Evolutionary conservation across 1,140 invertebrate species (phyloP).

Genomic region (Eumeta japonica): DNA sequence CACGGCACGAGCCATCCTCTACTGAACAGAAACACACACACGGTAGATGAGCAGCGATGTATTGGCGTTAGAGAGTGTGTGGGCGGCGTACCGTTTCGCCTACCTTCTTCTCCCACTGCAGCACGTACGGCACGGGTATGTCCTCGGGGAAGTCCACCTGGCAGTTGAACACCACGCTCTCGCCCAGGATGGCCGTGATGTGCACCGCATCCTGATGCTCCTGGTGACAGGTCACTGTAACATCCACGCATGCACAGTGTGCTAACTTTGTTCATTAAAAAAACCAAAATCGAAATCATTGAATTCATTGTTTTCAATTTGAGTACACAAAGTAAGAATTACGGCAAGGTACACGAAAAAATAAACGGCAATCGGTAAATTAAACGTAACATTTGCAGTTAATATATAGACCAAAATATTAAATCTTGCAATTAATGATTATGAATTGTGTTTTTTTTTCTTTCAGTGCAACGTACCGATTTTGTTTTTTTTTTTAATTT

Average conservation of each 20-base stretch:
- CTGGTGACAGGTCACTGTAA: slow-evolving; percentile 56
- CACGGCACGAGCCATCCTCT: slow-evolving; percentile 47
- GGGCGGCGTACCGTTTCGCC: slow-evolving; percentile 85
- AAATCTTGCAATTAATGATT: too few species aligned
- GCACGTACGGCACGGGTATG: slow-evolving; percentile 91
- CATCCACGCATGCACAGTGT: too few species aligned
- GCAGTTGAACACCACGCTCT: slow-evolving; percentile 94
- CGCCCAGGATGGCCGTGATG: slow-evolving; percentile 92
- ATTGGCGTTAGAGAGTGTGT: slow-evolving; percentile 69
- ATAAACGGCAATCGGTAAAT: too few species aligned
- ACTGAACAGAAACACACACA: slow-evolving; percentile 55
- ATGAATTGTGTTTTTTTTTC: too few species aligned
- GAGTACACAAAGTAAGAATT: too few species aligned
- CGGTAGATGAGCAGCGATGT: slow-evolving; percentile 55
- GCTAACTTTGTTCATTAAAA: slow-evolving; percentile 11
- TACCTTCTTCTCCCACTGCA: slow-evolving; percentile 98
- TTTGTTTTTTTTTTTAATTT: too few species aligned
- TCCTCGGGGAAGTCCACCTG: slow-evolving; percentile 93
- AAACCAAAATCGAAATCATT: slow-evolving; percentile 8
- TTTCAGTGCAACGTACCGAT: too few species aligned
- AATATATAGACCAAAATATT: too few species aligned
- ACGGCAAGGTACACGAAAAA: too few species aligned
- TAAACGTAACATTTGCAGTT: too few species aligned
- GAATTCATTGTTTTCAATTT: too few species aligned
- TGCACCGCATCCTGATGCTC: slow-evolving; percentile 87